Evolutionary conservation across 1,140 invertebrate genomes (phyloP).

Genomic region (Nymphalis io): DNA sequence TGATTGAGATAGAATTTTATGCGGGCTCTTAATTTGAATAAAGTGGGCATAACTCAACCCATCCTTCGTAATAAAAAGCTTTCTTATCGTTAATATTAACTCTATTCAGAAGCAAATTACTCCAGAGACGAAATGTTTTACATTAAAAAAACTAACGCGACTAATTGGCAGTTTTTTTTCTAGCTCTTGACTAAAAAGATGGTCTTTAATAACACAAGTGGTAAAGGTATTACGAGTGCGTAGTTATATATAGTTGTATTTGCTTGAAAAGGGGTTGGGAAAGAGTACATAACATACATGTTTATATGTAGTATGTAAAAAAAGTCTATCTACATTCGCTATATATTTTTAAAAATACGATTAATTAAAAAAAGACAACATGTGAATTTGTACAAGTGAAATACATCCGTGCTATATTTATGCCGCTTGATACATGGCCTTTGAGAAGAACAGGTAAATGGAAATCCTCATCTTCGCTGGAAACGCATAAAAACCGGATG

Average conservation of each 20-base stretch:
- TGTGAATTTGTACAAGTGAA: too few relatives aligned
- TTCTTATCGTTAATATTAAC: conserved; percentile 2
- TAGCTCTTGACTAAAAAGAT: conserved; percentile 14
- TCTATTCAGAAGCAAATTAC: conserved; percentile 17
- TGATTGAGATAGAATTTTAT: conserved; percentile 5
- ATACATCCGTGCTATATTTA: neutral
- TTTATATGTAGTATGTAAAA: too few relatives aligned
- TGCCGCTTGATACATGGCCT: neutral
- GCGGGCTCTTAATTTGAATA: conserved; percentile 27
- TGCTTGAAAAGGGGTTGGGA: neutral
- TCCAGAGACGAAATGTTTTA: conserved; percentile 16
- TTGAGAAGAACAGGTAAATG: conserved; percentile 34
- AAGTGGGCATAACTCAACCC: conserved; percentile 10
- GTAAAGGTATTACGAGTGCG: conserved; percentile 4
- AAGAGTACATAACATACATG: neutral
- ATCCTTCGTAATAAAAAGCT: conserved; percentile 17
- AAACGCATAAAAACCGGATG: conserved; percentile 46
- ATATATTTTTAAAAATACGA: too few relatives aligned
- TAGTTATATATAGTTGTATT: neutral
- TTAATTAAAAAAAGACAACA: too few relatives aligned
- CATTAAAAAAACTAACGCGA: conserved; percentile 1
- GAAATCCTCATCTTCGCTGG: conserved; percentile 43
- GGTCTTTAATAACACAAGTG: conserved; percentile 14
- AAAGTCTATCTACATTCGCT: too few relatives aligned
- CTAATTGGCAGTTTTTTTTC: conserved; percentile 28